Evolutionary conservation across 2,113 vertebrate genomes (phyloP).

Genomic region (Trematocara marginatum): DNA sequence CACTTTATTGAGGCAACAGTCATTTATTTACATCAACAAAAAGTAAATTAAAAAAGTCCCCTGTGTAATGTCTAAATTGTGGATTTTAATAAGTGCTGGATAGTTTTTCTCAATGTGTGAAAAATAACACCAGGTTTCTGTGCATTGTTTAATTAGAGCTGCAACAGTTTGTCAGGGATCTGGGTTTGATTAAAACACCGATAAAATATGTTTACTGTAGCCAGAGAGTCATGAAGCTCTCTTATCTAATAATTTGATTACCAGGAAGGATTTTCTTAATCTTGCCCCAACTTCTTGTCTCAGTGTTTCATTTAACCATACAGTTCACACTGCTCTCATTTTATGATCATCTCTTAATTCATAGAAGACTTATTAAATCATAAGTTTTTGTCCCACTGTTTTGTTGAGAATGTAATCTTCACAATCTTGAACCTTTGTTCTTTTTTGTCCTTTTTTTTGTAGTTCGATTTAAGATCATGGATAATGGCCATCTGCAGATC

Average conservation of each 20-base stretch:
- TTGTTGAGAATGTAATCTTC: background rate
- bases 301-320: background rate
- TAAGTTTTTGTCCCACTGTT: rapidly evolving
- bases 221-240: background rate
- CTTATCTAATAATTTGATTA: background rate
- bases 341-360: background rate
- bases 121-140: background rate
- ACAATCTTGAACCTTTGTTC: background rate
- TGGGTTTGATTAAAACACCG: background rate
- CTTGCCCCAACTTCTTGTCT: background rate
- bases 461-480: conserved; percentile 85
- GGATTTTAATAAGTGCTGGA: background rate
- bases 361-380: background rate
- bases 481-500: conserved; percentile 93
- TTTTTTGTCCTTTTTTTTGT: background rate
- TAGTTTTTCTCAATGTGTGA: background rate
- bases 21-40: background rate
- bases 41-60: background rate
- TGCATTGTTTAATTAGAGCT: conserved; percentile 17
- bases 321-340: background rate
- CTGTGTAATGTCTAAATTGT: background rate
- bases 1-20: background rate
- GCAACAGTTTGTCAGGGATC: background rate
- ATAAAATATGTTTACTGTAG: background rate
- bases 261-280: background rate